Percentiles rank a stretch among this genome's conserved stretches.
phyloP scores from a whole-genome alignment of 2,113 vertebrate genomes.

The Colistium nudipinnis region DNA sequence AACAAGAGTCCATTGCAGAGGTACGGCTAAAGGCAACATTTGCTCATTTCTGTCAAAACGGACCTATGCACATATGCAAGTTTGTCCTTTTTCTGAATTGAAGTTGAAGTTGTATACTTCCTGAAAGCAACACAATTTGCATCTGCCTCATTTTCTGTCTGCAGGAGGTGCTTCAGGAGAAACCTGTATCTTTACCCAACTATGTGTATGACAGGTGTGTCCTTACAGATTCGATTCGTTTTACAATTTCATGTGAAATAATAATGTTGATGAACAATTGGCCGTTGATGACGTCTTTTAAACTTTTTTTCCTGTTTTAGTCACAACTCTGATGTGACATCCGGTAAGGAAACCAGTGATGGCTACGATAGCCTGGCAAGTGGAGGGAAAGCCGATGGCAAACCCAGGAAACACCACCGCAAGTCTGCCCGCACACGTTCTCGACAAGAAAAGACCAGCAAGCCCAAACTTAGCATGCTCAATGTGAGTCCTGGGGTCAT shows the following conservation, averaged over 20 bases:
- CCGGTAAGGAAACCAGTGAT: conserved; percentile 94
- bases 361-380: conserved; percentile 87
- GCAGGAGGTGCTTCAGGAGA: conserved; percentile 86
- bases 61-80: background rate
- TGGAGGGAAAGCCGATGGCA: conserved; percentile 88
- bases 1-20: conserved; percentile 71
- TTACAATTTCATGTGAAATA: background rate
- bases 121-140: conserved; percentile 11
- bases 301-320: conserved; percentile 53
- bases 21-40: conserved; percentile 44
- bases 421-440: conserved; percentile 92
- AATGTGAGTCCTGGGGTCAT: conserved; percentile 77
- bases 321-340: conserved; percentile 88
- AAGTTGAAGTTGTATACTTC: no score
- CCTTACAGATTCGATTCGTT: conserved; percentile 21
- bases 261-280: background rate
- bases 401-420: conserved; percentile 91
- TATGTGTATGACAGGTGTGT: conserved; percentile 88
- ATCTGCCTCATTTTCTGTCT: conserved; percentile 37
- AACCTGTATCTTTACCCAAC: conserved; percentile 81
- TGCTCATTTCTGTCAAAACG: background rate
- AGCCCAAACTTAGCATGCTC: conserved; percentile 95
- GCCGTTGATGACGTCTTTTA: background rate
- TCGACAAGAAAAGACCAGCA: conserved; percentile 91
- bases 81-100: no score